Evolutionary conservation across 2,797 vertebrate species (phyloP), one percentile per base, ranked within the genome.

Genomic region (Apodemus agrarius): DNA sequence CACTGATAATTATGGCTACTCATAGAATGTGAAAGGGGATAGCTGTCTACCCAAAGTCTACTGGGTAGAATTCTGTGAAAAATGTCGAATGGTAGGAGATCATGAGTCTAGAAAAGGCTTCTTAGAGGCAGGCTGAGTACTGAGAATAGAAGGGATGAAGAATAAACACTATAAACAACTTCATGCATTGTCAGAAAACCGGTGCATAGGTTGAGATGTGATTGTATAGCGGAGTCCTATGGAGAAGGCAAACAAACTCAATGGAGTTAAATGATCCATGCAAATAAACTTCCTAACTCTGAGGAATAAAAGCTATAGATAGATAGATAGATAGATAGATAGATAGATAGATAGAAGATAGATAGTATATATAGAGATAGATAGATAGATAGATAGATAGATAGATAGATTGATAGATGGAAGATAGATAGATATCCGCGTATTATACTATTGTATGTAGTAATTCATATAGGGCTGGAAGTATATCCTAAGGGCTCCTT

Each of bases 241-340:
- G 26, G 69, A 31, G 43, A 76, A 87, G 59, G 57, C 2, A 91
- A 92, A 75, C 14, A 91, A 91, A 84, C 49, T 10, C 59, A 67
- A 59, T 75, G 34, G 34, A 63, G 65, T 24, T 59, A 84, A 95
- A 72, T n/a, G 14, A 89, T 54, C 43, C 85, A 81, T 24, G 10
- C n/a, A 57, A 88, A 84, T 40, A 79, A 74, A 78, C 79, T 63
- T 91, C 11, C 92, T 69, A 91, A 89, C 67, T 22, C 63, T 61
- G 81, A 80, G 12, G 74, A 83, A 10, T 81, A n/a, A 67, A 82
- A 14, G 65, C 6, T 82, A 0, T 26, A 65, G 4, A 22, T 72
- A 49, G 6, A 49, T 49, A 49, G 6, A 49, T 49, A 49, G 6
- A 49, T 46, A 46, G 8, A 46, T 46, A 46, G n/a, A n/a, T n/a